Evolutionary conservation across 2,888 invertebrate genomes (phyloP), one percentile per base, ranked within the genome.

Genomic region (Papilio gigon): DNA sequence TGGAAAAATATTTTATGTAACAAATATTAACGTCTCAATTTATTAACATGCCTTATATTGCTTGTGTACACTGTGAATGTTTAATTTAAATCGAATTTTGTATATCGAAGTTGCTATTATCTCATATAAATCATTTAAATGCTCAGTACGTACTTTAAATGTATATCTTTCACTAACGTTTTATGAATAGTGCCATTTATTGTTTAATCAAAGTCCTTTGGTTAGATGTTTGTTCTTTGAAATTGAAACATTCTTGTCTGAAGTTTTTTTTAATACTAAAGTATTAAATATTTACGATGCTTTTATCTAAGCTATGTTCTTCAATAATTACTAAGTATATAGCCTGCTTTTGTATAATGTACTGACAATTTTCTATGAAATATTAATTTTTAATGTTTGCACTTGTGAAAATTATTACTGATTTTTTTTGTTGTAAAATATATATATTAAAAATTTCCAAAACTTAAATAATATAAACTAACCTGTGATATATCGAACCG

Each of bases 401-500:
- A 3, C 44, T 44, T 44, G 6, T 17, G 1, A 44, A 44, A 17
- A 40, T 42, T 42, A 17, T 8, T 61, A 27, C n/a, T 25, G 27
- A n/a, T 42, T 4, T 25, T 25, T 14, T 30, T 53, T 53, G 2
- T n/a, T n/a, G n/a, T n/a, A n/a, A n/a, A n/a, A n/a, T n/a, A n/a
- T n/a, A n/a, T n/a, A n/a, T 9, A 53, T 53, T n/a, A 2, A 27
- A 53, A 53, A 27, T 27, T 27, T 8, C 27, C 27, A 30, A 17
- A n/a, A n/a, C n/a, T n/a, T n/a, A n/a, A n/a, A n/a, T 74, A 82
- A 82, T 86, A 80, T 86, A 80, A 87, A 88, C 86, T 90, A 90
- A 91, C 89, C 90, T 91, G 91, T 91, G 91, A 91, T 91, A 90
- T 84, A 86, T 76, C 77, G 79, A 77, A 87, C 90, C 90, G 89